phyloP scores from a whole-genome alignment of 2,113 vertebrate species.

The Chaetodon auriga region DNA sequence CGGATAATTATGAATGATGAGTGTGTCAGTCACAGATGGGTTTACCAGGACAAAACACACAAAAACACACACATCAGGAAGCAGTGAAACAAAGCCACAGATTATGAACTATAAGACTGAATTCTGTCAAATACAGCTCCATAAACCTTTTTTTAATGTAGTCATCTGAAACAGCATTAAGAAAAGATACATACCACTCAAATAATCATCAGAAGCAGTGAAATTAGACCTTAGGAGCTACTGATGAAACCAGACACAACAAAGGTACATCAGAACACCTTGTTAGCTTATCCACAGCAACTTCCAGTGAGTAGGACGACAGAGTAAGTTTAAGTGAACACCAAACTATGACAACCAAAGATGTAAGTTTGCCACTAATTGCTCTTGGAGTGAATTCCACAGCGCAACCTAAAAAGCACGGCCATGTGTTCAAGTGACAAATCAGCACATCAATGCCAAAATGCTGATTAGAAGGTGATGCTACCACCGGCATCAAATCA shows the following conservation, averaged over 20 bases:
- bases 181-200: neutral
- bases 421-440: neutral
- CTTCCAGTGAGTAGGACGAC: neutral
- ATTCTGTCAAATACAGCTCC: constrained; percentile 1
- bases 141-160: neutral
- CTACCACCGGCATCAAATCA: neutral
- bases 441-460: neutral
- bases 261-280: neutral
- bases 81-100: constrained; percentile 9
- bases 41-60: constrained; percentile 4
- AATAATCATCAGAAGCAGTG: neutral
- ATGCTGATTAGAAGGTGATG: neutral
- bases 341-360: neutral
- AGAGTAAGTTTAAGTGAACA: neutral
- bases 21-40: constrained; percentile 38
- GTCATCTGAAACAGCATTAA: neutral
- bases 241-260: neutral
- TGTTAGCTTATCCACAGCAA: no score
- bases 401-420: neutral
- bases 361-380: neutral
- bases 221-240: neutral
- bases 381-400: neutral
- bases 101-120: neutral
- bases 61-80: constrained; percentile 2
- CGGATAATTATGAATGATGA: constrained; percentile 54